phyloP scores from a whole-genome alignment of 2,113 vertebrate genomes.

The Rhea pennata region DNA sequence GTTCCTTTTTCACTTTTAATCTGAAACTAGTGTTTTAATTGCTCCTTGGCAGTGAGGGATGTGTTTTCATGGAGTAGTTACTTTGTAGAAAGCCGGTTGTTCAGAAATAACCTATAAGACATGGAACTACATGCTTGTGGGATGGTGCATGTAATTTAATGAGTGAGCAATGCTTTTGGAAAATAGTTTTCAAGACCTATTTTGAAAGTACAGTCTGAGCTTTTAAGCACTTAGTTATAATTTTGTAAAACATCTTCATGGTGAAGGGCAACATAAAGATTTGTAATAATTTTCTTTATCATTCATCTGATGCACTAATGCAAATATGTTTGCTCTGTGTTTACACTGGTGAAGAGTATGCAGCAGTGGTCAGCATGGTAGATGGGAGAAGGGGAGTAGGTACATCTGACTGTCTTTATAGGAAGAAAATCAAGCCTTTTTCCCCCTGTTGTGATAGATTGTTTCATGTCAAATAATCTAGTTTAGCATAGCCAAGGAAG shows the following conservation, averaged over 20 bases:
- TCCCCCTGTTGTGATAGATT: not conserved
- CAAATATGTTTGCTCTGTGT: not conserved
- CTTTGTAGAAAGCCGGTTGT: not conserved
- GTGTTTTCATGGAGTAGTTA: not conserved
- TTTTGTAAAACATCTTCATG: not conserved
- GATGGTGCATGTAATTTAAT: accelerated
- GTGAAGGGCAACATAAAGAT: not conserved
- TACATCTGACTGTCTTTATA: not conserved
- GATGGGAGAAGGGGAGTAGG: not conserved
- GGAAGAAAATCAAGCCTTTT: not conserved
- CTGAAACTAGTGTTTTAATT: not conserved
- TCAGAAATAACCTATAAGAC: not conserved
- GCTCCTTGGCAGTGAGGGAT: not conserved
- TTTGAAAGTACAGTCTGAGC: not conserved
- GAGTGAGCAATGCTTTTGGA: not conserved
- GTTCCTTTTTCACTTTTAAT: not conserved
- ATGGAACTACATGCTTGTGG: not conserved
- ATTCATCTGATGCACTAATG: not conserved
- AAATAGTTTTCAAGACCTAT: not conserved
- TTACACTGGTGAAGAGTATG: not conserved
- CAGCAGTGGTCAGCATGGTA: not conserved
- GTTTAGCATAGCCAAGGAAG: not conserved
- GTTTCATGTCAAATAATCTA: not conserved
- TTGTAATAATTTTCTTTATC: not conserved
- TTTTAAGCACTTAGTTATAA: not conserved